phyloP scores from a whole-genome alignment of 1,140 invertebrate species.

The Diuraphis noxia region DNA sequence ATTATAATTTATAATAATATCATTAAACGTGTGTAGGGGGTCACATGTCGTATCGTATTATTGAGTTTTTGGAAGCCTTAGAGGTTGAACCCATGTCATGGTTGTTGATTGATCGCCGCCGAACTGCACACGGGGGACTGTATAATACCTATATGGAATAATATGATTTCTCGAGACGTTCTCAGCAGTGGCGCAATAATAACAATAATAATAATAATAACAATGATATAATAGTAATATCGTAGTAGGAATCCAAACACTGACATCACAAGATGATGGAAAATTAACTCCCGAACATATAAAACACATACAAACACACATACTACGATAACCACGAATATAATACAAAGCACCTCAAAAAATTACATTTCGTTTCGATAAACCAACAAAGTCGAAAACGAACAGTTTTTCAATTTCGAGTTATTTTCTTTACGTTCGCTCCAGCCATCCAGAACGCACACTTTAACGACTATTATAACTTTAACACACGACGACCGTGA shows the following conservation, averaged over 20 bases:
- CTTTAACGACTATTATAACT: neutral
- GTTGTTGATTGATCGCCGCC: neutral
- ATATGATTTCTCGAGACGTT: neutral
- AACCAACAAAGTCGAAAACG: slow-evolving; percentile 1
- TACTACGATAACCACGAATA: neutral
- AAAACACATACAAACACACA: neutral
- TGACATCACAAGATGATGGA: neutral
- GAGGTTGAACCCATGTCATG: neutral
- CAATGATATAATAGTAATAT: neutral
- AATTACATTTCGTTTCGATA: slow-evolving; percentile 21
- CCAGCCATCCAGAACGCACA: neutral
- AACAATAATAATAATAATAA: neutral
- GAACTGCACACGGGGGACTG: neutral
- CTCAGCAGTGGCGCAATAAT: neutral
- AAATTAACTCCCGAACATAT: neutral
- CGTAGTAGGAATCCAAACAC: neutral
- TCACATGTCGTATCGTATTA: neutral
- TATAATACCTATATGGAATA: neutral
- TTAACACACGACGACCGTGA: neutral
- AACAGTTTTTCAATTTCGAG: slow-evolving; percentile 21
- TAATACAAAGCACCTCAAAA: neutral
- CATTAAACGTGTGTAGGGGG: too few relatives aligned
- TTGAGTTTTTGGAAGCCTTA: neutral
- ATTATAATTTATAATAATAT: too few relatives aligned
- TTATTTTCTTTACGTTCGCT: neutral